Percentiles rank a stretch among this genome's conserved stretches.
Conservation (phyloP, 2,888 invertebrate genomes). For the Galeopsomyia nigrocyanea region DNA sequence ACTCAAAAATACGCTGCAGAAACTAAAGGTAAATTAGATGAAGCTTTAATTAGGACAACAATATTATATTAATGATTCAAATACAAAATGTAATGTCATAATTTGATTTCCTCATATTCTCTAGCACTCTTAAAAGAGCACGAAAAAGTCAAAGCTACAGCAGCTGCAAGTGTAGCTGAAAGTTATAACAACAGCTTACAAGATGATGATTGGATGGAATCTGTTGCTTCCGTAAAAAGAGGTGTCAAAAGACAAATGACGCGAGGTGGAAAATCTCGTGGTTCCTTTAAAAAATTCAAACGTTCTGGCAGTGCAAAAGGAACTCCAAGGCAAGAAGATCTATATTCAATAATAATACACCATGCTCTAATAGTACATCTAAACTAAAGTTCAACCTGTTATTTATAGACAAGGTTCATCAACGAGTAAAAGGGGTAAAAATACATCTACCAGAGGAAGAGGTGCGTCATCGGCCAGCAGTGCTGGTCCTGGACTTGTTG, state of each 20-base stretch:
- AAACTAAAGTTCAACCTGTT: neutral
- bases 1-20: slow-evolving; percentile 80
- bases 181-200: slow-evolving; percentile 24
- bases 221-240: slow-evolving; percentile 7
- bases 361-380: neutral
- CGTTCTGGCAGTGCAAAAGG: slow-evolving; percentile 26
- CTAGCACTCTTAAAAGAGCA: slow-evolving; percentile 12
- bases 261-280: slow-evolving; percentile 11
- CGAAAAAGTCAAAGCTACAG: slow-evolving; percentile 16
- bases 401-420: slow-evolving; percentile 12
- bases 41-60: neutral
- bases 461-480: slow-evolving; percentile 12
- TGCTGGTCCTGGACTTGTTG: slow-evolving; percentile 55
- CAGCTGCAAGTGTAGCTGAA: slow-evolving; percentile 12
- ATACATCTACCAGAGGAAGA: slow-evolving; percentile 25
- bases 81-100: neutral
- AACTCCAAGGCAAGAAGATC: slow-evolving; percentile 9
- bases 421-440: slow-evolving; percentile 27
- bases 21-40: slow-evolving; percentile 65
- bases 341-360: too few species aligned
- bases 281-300: slow-evolving; percentile 14
- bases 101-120: neutral
- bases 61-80: neutral
- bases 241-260: slow-evolving; percentile 18
- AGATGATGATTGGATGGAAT: slow-evolving; percentile 30